Percentiles rank a stretch among this genome's conserved stretches.
These are phyloP conservation scores for Saimiri boliviensis DNA, from an alignment of 2,113 vertebrate genomes.

Conservation along the genomic window DNA sequence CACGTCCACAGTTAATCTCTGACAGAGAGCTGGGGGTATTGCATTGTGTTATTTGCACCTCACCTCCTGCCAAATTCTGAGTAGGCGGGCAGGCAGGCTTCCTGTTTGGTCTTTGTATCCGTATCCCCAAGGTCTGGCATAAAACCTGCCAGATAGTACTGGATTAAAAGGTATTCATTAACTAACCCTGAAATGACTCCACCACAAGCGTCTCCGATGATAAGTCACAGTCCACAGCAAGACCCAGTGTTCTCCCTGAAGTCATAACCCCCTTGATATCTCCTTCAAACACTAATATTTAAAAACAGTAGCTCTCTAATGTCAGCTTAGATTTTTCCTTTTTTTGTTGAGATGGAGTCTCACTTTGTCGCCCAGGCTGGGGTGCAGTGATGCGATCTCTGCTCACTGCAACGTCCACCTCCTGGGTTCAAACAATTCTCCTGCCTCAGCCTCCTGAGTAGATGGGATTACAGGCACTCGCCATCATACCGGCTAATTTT, in stretches of 20 bases:
- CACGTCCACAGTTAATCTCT: fast-evolving
- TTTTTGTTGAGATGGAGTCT: no score
- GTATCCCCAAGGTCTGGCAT: not conserved
- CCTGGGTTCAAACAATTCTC: no score
- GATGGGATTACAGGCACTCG: no score
- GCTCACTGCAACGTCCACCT: no score
- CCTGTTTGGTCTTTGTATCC: not conserved
- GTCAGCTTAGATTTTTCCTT: not conserved
- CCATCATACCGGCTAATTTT: no score
- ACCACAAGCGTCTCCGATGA: not conserved
- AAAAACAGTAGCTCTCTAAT: not conserved
- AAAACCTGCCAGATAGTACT: not conserved
- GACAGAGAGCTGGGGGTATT: not conserved
- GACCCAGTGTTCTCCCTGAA: not conserved
- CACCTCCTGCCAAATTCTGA: not conserved
- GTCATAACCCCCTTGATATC: not conserved
- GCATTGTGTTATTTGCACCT: not conserved
- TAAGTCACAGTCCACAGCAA: not conserved
- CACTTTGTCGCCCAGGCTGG: no score
- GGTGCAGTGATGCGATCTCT: no score
- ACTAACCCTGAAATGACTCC: not conserved
- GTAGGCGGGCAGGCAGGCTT: not conserved
- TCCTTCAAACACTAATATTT: not conserved
- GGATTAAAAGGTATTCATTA: not conserved
- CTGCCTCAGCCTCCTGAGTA: no score